phyloP scores from a whole-genome alignment of 1,140 invertebrate species.

The Drosophila mojavensis region DNA sequence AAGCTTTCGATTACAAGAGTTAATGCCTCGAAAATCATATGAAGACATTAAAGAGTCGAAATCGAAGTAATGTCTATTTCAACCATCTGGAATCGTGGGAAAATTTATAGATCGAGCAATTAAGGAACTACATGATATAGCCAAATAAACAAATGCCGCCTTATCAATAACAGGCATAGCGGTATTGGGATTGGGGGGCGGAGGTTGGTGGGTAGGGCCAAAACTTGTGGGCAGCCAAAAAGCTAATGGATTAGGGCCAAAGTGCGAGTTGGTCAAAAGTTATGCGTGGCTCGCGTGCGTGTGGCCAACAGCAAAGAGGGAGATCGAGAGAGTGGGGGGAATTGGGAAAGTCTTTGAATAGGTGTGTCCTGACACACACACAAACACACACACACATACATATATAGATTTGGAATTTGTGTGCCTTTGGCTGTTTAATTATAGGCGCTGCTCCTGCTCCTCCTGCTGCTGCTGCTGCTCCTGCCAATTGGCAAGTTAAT shows the following conservation, averaged over 20 bases:
- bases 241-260: constrained; percentile 61
- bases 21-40: too few relatives aligned
- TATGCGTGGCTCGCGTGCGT: constrained; percentile 33
- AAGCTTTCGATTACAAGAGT: too few relatives aligned
- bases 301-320: constrained; percentile 9
- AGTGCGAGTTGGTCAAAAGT: constrained; percentile 17
- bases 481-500: constrained; percentile 66
- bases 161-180: constrained; percentile 23
- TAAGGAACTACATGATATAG: constrained; percentile 16
- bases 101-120: background rate
- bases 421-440: constrained; percentile 45
- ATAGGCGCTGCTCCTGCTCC: constrained; percentile 30
- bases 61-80: too few relatives aligned
- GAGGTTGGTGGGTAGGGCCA: too few relatives aligned
- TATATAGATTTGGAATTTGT: background rate
- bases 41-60: too few relatives aligned
- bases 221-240: constrained; percentile 39
- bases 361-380: constrained; percentile 33
- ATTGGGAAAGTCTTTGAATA: constrained; percentile 6
- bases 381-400: too few relatives aligned
- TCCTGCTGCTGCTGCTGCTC: background rate
- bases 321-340: background rate
- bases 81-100: too few relatives aligned
- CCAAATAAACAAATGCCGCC: constrained; percentile 19
- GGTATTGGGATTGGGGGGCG: too few relatives aligned